A percentile compares a stretch with the other conserved stretches of the same genome.
These are phyloP conservation scores for Acanthisitta chloris DNA, from an alignment of 2,113 vertebrate genomes.

Conservation along the genomic window DNA sequence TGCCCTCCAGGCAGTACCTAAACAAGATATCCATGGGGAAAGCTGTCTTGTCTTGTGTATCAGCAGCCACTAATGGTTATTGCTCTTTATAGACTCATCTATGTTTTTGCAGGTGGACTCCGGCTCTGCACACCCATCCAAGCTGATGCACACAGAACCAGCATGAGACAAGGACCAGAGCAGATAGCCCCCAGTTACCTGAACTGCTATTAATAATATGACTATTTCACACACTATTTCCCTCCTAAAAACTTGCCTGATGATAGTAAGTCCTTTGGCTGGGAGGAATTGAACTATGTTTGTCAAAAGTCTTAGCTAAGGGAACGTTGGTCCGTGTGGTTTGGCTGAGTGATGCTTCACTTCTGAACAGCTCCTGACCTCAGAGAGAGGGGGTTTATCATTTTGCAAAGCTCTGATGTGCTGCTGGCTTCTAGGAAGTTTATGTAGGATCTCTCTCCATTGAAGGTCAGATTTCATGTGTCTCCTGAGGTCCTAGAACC, in stretches of 20 bases:
- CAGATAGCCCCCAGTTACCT: not conserved
- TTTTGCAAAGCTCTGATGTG: not conserved
- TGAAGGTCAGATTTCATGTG: not conserved
- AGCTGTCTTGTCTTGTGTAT: not conserved
- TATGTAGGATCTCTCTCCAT: not conserved
- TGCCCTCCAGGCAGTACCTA: not conserved
- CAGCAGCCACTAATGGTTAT: not conserved
- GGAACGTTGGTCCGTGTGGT: not conserved
- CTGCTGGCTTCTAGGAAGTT: not conserved
- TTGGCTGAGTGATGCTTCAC: not conserved
- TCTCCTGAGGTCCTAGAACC: not conserved
- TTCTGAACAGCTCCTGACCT: not conserved
- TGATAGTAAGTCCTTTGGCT: not conserved
- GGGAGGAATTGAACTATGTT: not conserved
- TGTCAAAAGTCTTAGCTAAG: not conserved
- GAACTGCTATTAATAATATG: not conserved
- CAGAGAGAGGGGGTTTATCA: not conserved
- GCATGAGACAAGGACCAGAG: not conserved
- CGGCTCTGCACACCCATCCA: not conserved
- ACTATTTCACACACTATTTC: not conserved
- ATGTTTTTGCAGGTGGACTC: not conserved
- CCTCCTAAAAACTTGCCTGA: not conserved
- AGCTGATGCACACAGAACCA: not conserved
- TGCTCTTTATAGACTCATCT: not conserved
- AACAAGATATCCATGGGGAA: not conserved